These are phyloP conservation scores for Volucella zonaria DNA, from an alignment of 2,888 invertebrate genomes.

Conservation along the genomic window DNA sequence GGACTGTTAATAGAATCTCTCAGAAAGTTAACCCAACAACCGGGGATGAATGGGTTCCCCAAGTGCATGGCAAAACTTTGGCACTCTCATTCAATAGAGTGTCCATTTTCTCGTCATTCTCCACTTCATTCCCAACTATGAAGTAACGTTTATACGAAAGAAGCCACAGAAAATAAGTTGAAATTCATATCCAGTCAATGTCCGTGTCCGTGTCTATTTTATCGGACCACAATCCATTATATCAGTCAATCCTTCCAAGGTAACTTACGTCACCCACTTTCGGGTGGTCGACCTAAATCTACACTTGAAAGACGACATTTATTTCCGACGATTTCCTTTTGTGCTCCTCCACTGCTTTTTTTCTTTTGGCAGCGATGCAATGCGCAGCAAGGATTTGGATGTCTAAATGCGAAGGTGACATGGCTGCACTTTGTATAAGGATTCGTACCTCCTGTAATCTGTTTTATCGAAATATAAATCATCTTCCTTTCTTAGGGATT, in stretches of 20 bases:
- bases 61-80: slow-evolving; percentile 66
- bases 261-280: slow-evolving; percentile 4
- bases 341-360: neutral
- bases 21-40: slow-evolving; percentile 65
- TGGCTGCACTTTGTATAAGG: slow-evolving; percentile 32
- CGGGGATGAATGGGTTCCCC: slow-evolving; percentile 55
- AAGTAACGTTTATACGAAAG: slow-evolving; percentile 1
- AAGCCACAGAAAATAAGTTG: slow-evolving; percentile 36
- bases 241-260: slow-evolving; percentile 67
- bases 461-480: slow-evolving; percentile 64
- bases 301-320: slow-evolving; percentile 60
- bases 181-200: too few species aligned
- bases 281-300: neutral
- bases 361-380: slow-evolving; percentile 35
- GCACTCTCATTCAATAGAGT: slow-evolving; percentile 35
- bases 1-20: slow-evolving; percentile 29
- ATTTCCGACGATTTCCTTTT: slow-evolving; percentile 45
- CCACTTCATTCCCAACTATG: neutral
- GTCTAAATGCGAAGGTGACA: slow-evolving; percentile 43
- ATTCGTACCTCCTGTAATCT: slow-evolving; percentile 35
- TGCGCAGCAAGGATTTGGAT: slow-evolving; percentile 49
- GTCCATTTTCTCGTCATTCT: neutral
- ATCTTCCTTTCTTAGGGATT: slow-evolving; percentile 53
- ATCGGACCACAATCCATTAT: slow-evolving; percentile 61
- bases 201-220: slow-evolving; percentile 48